These are phyloP conservation scores for Sebastes variabilis DNA, from an alignment of 2,797 vertebrate species.

Conservation along the genomic window DNA sequence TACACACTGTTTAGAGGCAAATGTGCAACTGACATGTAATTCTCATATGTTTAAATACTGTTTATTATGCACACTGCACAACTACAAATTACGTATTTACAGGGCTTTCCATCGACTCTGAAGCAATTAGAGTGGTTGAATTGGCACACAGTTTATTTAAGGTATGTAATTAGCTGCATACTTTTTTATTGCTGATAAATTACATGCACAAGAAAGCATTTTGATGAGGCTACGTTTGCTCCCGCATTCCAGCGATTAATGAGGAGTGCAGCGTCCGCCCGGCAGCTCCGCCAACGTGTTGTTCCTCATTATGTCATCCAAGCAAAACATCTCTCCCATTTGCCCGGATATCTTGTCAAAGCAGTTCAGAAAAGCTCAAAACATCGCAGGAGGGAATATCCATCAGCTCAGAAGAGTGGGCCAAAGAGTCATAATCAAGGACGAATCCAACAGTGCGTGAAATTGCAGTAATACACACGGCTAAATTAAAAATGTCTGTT, in stretches of 20 bases:
- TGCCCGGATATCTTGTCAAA: slow-evolving; percentile 39
- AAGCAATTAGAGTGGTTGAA: slow-evolving; percentile 34
- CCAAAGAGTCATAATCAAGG: slow-evolving; percentile 58
- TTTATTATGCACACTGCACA: not conserved
- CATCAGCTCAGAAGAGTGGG: slow-evolving; percentile 29
- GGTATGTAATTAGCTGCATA: slow-evolving; percentile 36
- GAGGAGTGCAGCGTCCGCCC: slow-evolving; percentile 7
- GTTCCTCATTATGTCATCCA: slow-evolving; percentile 40
- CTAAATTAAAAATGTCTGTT: slow-evolving; percentile 50
- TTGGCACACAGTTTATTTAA: slow-evolving; percentile 39
- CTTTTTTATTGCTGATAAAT: slow-evolving; percentile 36
- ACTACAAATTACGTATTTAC: slow-evolving; percentile 12
- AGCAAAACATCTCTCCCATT: slow-evolving; percentile 48
- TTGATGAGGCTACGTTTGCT: slow-evolving; percentile 25
- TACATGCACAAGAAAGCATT: slow-evolving; percentile 16
- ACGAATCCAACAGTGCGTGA: slow-evolving; percentile 54
- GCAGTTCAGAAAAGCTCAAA: slow-evolving; percentile 24
- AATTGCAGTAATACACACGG: slow-evolving; percentile 48
- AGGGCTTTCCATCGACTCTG: not conserved
- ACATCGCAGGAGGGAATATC: slow-evolving; percentile 19
- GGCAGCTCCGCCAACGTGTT: slow-evolving; percentile 12
- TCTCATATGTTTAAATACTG: not conserved
- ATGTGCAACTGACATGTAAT: not conserved
- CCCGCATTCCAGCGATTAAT: slow-evolving; percentile 38
- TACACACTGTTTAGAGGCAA: not conserved